Base-by-base conservation (phyloP, 2,797 vertebrate genomes). In the Erpetoichthys calabaricus region DNA sequence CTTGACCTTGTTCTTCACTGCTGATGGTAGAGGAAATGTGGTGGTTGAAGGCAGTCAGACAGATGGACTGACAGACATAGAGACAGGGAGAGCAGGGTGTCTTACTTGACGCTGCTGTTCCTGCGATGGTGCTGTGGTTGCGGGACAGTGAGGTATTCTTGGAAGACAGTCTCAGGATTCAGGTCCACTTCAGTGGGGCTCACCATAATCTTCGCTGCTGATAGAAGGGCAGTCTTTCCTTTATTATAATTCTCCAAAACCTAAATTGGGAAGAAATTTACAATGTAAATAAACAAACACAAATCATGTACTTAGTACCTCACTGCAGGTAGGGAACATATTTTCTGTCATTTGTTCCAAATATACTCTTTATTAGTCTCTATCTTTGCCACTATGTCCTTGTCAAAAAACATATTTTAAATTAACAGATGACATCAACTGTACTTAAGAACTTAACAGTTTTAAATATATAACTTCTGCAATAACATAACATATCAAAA, bases 161-260 rank as follows among this genome's bases (percentile, higher is more conserved):
- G 83, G 70, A 96, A 94, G 68, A 93, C 79, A 65, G 85, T 72
- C 76, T 98, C 94, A 0, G 95, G 92, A 56, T 95, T 95, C 74
- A 99, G 80, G 79, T 99, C 96, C 79, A 99, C 91, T 67, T 99
- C 95, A 0, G 96, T 99, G 56, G 96, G 96, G 75, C 96, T 99
- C 76, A 98, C 96, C 92, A 99, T 99, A 75, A 99, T 89, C 75
- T 99, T 99, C 53, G 96, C 96, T 51, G 96, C 96, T 0, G 94
- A 98, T 4, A 99, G 88, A 68, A 99, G 75, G 64, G 96, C 96
- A 0, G 96, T 99, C 78, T 98, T 98, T 25, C 96, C 96, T 73
- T 97, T 98, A 74, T 99, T 99, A 79, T 98, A 99, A 75, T 98
- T 99, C 79, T 98, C 95, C 76, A 99, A 76, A 65, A 99, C 96